Evolutionary conservation across 2,888 invertebrate species (phyloP).

Genomic region (Tetanocera ferruginea): DNA sequence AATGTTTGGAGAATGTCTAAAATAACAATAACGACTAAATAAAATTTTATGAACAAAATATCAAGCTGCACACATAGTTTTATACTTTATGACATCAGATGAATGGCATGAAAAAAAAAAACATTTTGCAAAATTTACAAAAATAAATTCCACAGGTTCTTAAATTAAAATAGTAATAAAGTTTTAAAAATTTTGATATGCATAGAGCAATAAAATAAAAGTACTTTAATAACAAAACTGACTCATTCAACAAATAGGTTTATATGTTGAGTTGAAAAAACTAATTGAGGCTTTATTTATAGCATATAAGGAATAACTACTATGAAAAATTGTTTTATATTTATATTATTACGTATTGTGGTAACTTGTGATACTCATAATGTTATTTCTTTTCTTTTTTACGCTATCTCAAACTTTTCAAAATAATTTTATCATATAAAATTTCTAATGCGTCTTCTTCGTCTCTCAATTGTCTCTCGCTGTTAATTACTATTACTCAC

Average conservation of each 20-base stretch:
- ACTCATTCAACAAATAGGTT: no score
- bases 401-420: conserved; percentile 17
- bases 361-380: conserved; percentile 20
- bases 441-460: not conserved
- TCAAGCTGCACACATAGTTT: not conserved
- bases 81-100: not conserved
- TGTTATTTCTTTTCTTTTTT: conserved; percentile 32
- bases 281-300: no score
- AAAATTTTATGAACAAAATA: not conserved
- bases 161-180: no score
- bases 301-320: no score
- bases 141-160: not conserved
- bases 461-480: conserved; percentile 11
- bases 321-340: no score
- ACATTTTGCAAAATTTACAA: not conserved
- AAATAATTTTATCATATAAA: conserved; percentile 6
- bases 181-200: no score
- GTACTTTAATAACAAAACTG: no score
- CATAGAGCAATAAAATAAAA: no score
- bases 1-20: not conserved
- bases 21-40: not conserved
- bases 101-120: not conserved
- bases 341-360: no score
- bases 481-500: conserved; percentile 62
- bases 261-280: no score